Percentiles rank a stretch among this genome's conserved stretches.
phyloP scores from a whole-genome alignment of 1,140 invertebrate species.

The Cataglyphis hispanica region DNA sequence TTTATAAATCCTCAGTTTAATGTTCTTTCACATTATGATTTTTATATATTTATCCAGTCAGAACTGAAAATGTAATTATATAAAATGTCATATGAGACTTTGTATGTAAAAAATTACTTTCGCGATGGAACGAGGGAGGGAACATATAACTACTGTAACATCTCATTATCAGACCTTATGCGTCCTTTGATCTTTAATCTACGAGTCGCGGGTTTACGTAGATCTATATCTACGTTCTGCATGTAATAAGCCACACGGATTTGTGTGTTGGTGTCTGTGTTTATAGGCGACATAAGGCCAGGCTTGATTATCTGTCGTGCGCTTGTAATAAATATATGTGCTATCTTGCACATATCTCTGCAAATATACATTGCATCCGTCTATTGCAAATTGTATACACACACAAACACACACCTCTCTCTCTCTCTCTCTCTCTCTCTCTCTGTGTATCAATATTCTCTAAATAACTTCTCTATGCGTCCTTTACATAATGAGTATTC shows the following conservation, averaged over 20 bases:
- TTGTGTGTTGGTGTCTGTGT: constrained; percentile 14
- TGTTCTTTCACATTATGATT: background rate
- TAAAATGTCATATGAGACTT: background rate
- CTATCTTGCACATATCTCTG: background rate
- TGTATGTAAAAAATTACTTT: background rate
- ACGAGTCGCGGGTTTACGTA: background rate
- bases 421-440: too few relatives aligned
- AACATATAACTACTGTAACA: background rate
- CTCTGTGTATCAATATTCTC: background rate
- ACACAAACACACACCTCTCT: too few relatives aligned
- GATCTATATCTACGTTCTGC: constrained; percentile 23
- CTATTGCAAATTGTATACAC: constrained; percentile 3
- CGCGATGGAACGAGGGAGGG: too few relatives aligned
- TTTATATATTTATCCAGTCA: background rate
- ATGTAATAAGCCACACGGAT: constrained; percentile 29
- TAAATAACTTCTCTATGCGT: background rate
- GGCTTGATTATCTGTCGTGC: constrained; percentile 26
- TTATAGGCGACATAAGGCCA: constrained; percentile 15
- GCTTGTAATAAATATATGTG: constrained; percentile 38
- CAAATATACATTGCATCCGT: background rate
- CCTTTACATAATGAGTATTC: constrained; percentile 13
- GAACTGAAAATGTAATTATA: background rate
- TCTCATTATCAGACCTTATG: constrained; percentile 14
- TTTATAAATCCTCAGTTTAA: background rate
- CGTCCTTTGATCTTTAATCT: constrained; percentile 42